Evolutionary conservation across 2,888 invertebrate genomes (phyloP), one percentile per base, ranked within the genome.

Genomic region (Clitarchus hookeri): DNA sequence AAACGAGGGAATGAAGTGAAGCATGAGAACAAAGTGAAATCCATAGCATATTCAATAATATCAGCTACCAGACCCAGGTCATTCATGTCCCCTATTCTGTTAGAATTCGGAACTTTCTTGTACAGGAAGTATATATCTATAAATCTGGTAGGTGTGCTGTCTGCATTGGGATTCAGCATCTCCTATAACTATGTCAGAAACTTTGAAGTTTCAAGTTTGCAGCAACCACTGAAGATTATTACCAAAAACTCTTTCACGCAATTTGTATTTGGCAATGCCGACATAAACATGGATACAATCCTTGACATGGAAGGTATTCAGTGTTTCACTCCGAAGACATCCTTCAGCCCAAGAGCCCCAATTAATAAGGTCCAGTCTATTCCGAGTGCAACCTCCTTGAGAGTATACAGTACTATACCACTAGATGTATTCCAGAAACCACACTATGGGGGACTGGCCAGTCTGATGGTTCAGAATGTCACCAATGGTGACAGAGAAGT

Each of bases 251-350:
- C 65, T 82, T 82, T 82, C 26, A 82, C 23, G 8, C 84, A 84
- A 48, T 84, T 84, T 6, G 84, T 84, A 16, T 84, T 84, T 11
- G 84, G 44, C n/a, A 84, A 84, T 25, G 48, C 48, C n/a, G 48
- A 84, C 84, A 26, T 84, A 12, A 84, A 84, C 53, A 53, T 84
- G 26, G 44, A 53, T 26, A 84, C 84, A 16, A 84, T 48, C 16
- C 48, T 48, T 53, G 44, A 6, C 6, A 84, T 84, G 84, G 84
- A 44, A 48, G 84, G 84, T 19, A 84, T 84, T 11, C 44, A 53
- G n/a, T 84, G 84, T 44, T 27, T 48, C 13, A 44, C 84, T n/a
- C 84, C 84, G 12, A 26, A 26, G 11, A 84, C 12, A 36, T 82
- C 82, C 8, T 16, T 82, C 19, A 36, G 13, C 8, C 44, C 82